Conservation (phyloP, 2,113 vertebrate species). For the Pluvianellus socialis region DNA sequence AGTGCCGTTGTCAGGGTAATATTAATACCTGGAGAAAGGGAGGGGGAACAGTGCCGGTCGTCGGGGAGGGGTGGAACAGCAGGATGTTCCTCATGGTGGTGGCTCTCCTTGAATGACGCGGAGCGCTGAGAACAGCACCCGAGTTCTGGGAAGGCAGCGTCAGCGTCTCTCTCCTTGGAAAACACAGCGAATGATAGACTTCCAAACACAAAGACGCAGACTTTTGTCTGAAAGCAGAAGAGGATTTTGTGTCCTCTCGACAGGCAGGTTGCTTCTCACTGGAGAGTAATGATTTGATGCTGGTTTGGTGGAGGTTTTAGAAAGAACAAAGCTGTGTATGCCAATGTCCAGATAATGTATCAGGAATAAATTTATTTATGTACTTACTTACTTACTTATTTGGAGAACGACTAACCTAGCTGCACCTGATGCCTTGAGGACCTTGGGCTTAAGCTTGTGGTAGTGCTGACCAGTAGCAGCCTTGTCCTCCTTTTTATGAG, state of each 20-base stretch:
- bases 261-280: not conserved
- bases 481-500: not conserved
- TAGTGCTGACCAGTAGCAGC: not conserved
- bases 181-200: accelerated
- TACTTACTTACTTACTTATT: not conserved
- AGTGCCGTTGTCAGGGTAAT: not conserved
- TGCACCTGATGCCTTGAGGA: not conserved
- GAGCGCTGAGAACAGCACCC: not conserved
- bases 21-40: not conserved
- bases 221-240: not conserved
- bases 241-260: not conserved
- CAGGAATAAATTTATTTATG: too few species aligned
- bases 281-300: not conserved
- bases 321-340: not conserved
- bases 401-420: not conserved
- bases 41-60: accelerated
- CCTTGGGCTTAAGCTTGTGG: not conserved
- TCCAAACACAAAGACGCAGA: not conserved
- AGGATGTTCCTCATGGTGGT: not conserved
- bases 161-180: accelerated
- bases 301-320: not conserved
- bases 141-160: not conserved
- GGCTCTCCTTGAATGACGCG: not conserved
- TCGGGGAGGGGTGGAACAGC: not conserved
- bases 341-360: not conserved